Percentiles rank a stretch among this genome's conserved stretches.
phyloP scores from a whole-genome alignment of 2,113 vertebrate species.

The Rhinichthys klamathensis region DNA sequence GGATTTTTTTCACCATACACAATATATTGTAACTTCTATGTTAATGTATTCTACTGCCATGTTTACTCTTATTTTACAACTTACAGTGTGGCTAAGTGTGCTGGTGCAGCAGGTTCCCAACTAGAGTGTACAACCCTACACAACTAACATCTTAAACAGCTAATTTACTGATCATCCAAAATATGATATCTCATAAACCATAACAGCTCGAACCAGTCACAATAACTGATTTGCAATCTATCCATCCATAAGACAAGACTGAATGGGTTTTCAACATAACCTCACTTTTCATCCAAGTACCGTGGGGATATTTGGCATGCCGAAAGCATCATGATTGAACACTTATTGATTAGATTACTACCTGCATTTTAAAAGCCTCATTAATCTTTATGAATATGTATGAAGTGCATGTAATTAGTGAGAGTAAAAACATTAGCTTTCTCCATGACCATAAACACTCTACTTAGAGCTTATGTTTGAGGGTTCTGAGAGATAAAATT shows the following conservation, averaged over 20 bases:
- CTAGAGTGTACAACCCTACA: neutral
- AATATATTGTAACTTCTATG: neutral
- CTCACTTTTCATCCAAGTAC: slow-evolving; percentile 12
- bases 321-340: slow-evolving; percentile 81
- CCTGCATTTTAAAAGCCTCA: slow-evolving; percentile 81
- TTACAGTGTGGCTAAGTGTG: neutral
- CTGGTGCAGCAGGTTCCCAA: neutral
- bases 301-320: slow-evolving; percentile 67
- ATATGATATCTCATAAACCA: neutral
- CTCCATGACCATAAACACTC: slow-evolving; percentile 10
- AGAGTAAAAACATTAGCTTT: slow-evolving; percentile 20
- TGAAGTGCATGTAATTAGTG: slow-evolving; percentile 61
- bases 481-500: neutral
- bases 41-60: neutral
- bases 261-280: neutral
- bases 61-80: slow-evolving; percentile 3
- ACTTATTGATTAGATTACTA: slow-evolving; percentile 71
- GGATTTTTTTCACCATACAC: neutral
- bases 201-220: neutral
- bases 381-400: slow-evolving; percentile 81
- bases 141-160: neutral
- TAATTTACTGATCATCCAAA: neutral
- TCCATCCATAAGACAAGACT: neutral
- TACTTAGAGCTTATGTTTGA: slow-evolving; percentile 27
- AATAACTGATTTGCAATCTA: slow-evolving; percentile 2